Percentiles rank a stretch among this genome's conserved stretches.
These are phyloP conservation scores for Buceros bicornis DNA, from an alignment of 2,797 vertebrate species.

Conservation along the genomic window DNA sequence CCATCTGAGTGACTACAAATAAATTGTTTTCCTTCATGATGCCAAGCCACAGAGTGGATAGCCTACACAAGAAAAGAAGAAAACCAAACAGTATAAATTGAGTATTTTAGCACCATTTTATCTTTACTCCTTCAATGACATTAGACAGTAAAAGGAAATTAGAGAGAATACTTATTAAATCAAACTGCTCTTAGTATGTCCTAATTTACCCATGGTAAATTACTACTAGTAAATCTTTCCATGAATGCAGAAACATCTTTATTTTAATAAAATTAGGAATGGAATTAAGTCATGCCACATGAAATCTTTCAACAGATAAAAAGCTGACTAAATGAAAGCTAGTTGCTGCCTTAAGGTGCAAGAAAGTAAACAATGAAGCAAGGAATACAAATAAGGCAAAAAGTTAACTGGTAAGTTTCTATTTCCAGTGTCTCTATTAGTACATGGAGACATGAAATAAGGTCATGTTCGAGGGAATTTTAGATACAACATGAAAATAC, in stretches of 20 bases:
- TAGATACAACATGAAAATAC: not conserved
- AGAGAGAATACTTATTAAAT: not conserved
- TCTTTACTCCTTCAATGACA: not conserved
- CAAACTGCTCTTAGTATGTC: not conserved
- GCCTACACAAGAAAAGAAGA: conserved; percentile 81
- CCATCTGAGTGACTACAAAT: conserved; percentile 99
- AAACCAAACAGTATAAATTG: fast-evolving
- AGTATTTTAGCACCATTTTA: not conserved
- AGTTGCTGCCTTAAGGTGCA: not conserved
- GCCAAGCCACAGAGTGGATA: conserved; percentile 98
- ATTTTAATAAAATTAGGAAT: not conserved
- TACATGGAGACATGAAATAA: not conserved
- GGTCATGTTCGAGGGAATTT: not conserved
- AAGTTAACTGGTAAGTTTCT: not conserved
- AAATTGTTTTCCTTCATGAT: conserved; percentile 99
- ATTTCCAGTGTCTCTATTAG: not conserved
- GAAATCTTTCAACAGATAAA: not conserved
- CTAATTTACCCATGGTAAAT: not conserved
- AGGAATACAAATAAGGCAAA: not conserved
- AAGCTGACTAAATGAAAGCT: not conserved
- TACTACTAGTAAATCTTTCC: not conserved
- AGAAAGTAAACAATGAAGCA: not conserved
- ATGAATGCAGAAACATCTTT: not conserved
- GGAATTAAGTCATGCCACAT: not conserved
- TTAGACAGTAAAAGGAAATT: not conserved